Percentiles rank a stretch among this genome's conserved stretches.
Evolutionary conservation across 2,888 invertebrate species (phyloP).

Genomic region (Tineola bisselliella): DNA sequence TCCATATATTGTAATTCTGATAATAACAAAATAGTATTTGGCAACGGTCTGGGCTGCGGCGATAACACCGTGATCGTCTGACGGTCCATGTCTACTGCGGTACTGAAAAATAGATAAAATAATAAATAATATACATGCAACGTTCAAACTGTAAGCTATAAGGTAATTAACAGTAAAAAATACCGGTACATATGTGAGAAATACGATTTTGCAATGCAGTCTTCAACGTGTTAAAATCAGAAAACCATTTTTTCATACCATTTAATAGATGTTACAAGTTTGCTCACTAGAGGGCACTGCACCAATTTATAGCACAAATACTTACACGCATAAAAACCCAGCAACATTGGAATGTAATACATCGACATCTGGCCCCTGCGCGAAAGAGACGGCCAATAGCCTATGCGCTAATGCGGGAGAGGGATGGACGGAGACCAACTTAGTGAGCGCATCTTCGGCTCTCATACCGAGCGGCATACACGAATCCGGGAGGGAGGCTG

Average conservation of each 20-base stretch:
- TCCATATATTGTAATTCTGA: constrained; percentile 97
- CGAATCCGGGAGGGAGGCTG: constrained; percentile 91
- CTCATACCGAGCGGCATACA: constrained; percentile 98
- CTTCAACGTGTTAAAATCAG: no score
- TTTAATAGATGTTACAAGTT: no score
- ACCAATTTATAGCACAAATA: constrained; percentile 28
- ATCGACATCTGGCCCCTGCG: constrained; percentile 83
- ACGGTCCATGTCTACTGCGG: constrained; percentile 88
- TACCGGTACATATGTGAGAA: background rate
- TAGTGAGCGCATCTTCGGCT: constrained; percentile 87
- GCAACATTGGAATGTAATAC: constrained; percentile 87
- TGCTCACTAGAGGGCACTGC: no score
- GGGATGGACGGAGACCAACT: constrained; percentile 83
- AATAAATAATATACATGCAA: background rate
- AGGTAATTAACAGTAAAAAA: background rate
- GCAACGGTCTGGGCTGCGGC: constrained; percentile 93
- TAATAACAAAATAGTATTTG: constrained; percentile 84
- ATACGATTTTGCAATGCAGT: no score
- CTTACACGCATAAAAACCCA: constrained; percentile 92
- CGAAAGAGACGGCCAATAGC: constrained; percentile 88
- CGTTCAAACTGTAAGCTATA: no score
- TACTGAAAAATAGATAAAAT: constrained; percentile 71
- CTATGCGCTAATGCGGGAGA: constrained; percentile 85
- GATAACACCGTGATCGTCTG: constrained; percentile 90
- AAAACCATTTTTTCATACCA: no score